Evolutionary conservation across 2,113 vertebrate species (phyloP).

Genomic region (Pyrgilauda ruficollis): DNA sequence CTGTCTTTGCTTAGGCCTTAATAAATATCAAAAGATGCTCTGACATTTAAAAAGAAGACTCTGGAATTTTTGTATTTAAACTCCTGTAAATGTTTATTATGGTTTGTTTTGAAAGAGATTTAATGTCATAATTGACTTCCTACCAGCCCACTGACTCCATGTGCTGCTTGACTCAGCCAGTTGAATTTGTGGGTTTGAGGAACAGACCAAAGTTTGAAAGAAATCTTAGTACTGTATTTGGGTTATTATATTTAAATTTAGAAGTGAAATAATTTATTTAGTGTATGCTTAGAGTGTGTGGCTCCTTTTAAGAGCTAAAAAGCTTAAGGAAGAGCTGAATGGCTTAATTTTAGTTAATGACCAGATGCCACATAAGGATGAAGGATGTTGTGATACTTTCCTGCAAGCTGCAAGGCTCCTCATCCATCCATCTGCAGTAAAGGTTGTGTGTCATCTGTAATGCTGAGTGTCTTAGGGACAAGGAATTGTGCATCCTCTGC

Average conservation of each 20-base stretch:
- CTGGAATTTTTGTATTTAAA: neutral
- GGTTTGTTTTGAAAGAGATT: neutral
- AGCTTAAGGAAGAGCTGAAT: neutral
- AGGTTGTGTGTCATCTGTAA: neutral
- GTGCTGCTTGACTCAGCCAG: neutral
- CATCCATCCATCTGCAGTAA: neutral
- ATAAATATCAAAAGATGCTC: neutral
- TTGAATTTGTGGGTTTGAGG: neutral
- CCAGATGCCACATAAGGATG: neutral
- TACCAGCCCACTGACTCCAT: neutral
- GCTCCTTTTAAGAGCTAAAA: neutral
- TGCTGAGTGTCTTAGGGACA: neutral
- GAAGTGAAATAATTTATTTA: neutral
- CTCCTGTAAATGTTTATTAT: neutral
- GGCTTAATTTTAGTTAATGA: neutral
- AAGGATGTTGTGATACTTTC: neutral
- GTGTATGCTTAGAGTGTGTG: neutral
- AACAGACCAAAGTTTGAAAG: neutral
- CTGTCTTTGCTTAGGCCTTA: neutral
- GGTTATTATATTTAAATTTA: neutral
- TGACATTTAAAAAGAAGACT: neutral
- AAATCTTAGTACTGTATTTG: neutral
- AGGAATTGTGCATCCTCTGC: neutral
- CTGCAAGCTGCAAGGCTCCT: neutral
- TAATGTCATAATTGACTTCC: neutral